Evolutionary conservation across 2,888 invertebrate genomes (phyloP).

Genomic region (Eretmocerus hayati): DNA sequence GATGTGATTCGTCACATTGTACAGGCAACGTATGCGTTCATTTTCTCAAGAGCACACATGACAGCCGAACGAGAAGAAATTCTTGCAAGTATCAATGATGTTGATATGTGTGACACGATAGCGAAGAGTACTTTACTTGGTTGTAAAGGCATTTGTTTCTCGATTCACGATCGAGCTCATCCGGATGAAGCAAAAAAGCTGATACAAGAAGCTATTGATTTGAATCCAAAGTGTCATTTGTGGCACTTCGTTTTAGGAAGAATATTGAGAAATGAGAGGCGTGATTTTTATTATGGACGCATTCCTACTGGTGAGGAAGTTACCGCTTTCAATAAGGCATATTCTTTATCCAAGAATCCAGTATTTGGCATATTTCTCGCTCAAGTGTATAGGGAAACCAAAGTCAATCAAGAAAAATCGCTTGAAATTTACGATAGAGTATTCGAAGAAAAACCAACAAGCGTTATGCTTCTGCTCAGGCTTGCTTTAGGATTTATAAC

Average conservation of each 20-base stretch:
- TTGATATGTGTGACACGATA: neutral
- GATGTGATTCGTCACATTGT: neutral
- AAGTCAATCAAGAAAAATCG: neutral
- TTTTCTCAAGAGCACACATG: neutral
- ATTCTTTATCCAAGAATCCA: neutral
- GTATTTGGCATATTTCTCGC: slow-evolving; percentile 8
- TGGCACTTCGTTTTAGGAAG: slow-evolving; percentile 12
- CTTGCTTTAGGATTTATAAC: slow-evolving; percentile 9
- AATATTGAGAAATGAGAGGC: slow-evolving; percentile 10
- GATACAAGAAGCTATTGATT: slow-evolving; percentile 3
- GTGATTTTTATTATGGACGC: neutral
- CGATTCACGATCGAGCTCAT: slow-evolving; percentile 1
- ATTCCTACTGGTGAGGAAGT: slow-evolving; percentile 2
- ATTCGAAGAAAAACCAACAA: neutral
- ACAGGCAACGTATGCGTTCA: neutral
- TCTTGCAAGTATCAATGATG: neutral
- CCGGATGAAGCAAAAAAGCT: neutral
- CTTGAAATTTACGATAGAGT: slow-evolving; percentile 8
- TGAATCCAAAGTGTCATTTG: slow-evolving; percentile 2
- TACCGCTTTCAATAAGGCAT: neutral
- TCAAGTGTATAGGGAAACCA: slow-evolving; percentile 10
- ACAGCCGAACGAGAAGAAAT: neutral
- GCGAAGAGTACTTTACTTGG: slow-evolving; percentile 3
- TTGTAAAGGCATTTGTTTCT: slow-evolving; percentile 10
- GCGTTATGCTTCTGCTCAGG: slow-evolving; percentile 4